Base-by-base conservation (phyloP, 1,140 invertebrate genomes). In the Drosophila ironensis region DNA sequence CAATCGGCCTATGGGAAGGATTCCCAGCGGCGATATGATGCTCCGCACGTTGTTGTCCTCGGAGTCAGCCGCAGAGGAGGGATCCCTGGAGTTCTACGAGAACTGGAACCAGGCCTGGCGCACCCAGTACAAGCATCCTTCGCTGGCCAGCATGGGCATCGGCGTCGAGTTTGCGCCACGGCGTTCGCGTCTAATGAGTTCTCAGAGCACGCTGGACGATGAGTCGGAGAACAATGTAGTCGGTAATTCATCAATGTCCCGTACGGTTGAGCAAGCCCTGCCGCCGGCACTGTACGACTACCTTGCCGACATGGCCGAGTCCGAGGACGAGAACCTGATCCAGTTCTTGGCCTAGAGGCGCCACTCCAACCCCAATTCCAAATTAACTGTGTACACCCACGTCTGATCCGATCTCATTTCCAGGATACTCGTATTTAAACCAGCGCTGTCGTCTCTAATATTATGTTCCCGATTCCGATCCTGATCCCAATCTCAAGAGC, bases 401-500 rank as follows among this genome's bases (percentile, higher is more conserved):
- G 16, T 20, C 11, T 45, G 25, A 53, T 27, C 5, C 6, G 5
- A 16, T 27, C n/a, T 17, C 25, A 41, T 30, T 20, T 5, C 33
- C 60, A 67, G 67, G 35, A 11, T 35, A 27, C 7, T 45, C 72
- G 6, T 16, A 33, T 9, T 27, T 57, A 8, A 11, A 19, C 28
- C 45, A 46, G 12, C 56, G 73, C 52, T 69, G 41, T 41, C 78
- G 77, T 40, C 42, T 84, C 27, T 84, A 22, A 53, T 9, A 6
- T n/a, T n/a, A n/a, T n/a, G n/a, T n/a, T n/a, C n/a, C n/a, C n/a
- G n/a, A n/a, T n/a, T n/a, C n/a, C n/a, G n/a, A n/a, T n/a, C n/a
- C n/a, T n/a, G n/a, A n/a, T n/a, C n/a, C n/a, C n/a, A n/a, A n/a
- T n/a, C n/a, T n/a, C n/a, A n/a, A n/a, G n/a, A n/a, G n/a, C n/a